Evolutionary conservation across 2,888 invertebrate genomes (phyloP), one percentile per base, ranked within the genome.

Genomic region (Melieria crassipennis): DNA sequence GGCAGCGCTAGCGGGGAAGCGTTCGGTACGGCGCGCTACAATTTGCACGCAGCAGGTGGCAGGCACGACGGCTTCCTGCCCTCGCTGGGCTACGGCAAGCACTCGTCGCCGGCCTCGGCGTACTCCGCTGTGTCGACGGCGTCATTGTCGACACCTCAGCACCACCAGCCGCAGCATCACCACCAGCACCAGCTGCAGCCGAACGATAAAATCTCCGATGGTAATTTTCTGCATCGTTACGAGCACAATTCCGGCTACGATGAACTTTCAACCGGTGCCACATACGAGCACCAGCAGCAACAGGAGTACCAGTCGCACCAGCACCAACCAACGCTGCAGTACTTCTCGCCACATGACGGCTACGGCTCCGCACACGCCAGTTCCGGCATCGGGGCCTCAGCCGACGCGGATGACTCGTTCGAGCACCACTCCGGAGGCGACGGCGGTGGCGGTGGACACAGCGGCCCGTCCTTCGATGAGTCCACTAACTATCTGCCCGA

Each of bases 141-240:
- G 5, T 58, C 65, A 48, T 66, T 76, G 70, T 63, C 78, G 56
- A 50, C 70, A 63, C 64, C 67, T 66, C 43, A 47, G 57, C 63
- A 47, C 58, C n/a, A 43, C 47, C 75, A 74, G 47, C 68, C 48
- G 7, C 43, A 72, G n/a, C 64, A 73, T 71, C 71, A 72, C 1
- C 64, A 69, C 63, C 65, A 52, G 70, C 73, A 67, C 62, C 67
- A 73, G 61, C 68, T 68, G 66, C 78, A 75, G 72, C 73, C 72
- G 71, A 83, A 79, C 76, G 84, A 84, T 75, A 85, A 84, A 81
- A 83, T 84, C 75, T 82, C 82, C 62, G 80, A 81, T 78, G 83
- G 83, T 72, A 83, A 84, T 81, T 83, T 82, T 81, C 79, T 81
- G 72, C 83, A 82, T 75, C 80, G 82, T 76, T 84, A 84, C 77